Evolutionary conservation across 1,140 invertebrate genomes (phyloP).

Genomic region (Nylanderia fulva): DNA sequence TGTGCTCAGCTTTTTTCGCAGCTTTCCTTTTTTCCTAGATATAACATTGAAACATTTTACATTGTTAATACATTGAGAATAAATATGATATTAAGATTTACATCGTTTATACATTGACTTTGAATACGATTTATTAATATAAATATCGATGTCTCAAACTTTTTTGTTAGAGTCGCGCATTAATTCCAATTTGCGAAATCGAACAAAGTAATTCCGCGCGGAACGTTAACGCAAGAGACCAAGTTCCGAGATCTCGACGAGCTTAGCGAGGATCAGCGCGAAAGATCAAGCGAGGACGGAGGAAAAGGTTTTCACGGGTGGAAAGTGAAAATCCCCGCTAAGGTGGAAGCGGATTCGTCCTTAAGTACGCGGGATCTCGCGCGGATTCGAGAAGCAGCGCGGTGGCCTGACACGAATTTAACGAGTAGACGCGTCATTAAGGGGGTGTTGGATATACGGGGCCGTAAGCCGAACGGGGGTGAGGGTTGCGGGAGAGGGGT

Average conservation of each 20-base stretch:
- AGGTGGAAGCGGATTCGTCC: slow-evolving; percentile 60
- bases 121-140: neutral
- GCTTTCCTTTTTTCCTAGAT: neutral
- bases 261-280: slow-evolving; percentile 47
- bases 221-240: slow-evolving; percentile 39
- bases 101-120: neutral
- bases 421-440: slow-evolving; percentile 83
- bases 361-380: slow-evolving; percentile 60
- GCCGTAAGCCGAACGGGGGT: slow-evolving; percentile 60
- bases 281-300: slow-evolving; percentile 47
- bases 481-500: slow-evolving; percentile 47
- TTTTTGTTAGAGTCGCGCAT: neutral
- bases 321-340: slow-evolving; percentile 67
- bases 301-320: slow-evolving; percentile 50
- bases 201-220: slow-evolving; percentile 28
- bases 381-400: slow-evolving; percentile 63
- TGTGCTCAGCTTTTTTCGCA: neutral
- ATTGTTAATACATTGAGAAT: neutral
- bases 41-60: neutral
- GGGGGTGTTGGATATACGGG: slow-evolving; percentile 58
- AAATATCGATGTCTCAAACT: neutral
- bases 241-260: slow-evolving; percentile 5
- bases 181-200: neutral
- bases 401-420: slow-evolving; percentile 81
- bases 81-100: neutral